Evolutionary conservation across 2,113 vertebrate genomes (phyloP).

Genomic region (Nansenia antarctica): DNA sequence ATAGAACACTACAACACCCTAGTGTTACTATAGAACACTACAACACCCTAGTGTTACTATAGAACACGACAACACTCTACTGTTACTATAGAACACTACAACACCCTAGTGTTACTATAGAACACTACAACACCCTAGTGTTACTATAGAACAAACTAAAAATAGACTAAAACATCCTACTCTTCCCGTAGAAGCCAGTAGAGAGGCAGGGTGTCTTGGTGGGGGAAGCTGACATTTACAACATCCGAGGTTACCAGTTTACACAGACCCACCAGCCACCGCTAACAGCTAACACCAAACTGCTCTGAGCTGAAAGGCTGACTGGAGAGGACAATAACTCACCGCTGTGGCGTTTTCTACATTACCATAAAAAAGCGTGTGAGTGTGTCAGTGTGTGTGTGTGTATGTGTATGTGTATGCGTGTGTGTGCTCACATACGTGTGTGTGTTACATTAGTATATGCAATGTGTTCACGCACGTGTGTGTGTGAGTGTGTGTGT

Average conservation of each 20-base stretch:
- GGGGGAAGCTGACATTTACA: constrained; percentile 47
- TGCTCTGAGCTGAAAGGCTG: constrained; percentile 50
- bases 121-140: too few species aligned
- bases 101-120: too few species aligned
- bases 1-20: too few species aligned
- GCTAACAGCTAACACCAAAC: constrained; percentile 45
- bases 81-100: too few species aligned
- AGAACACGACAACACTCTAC: too few species aligned
- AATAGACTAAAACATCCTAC: too few species aligned
- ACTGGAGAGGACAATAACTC: constrained; percentile 53
- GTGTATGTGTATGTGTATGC: constrained; percentile 3
- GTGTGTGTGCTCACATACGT: constrained; percentile 1
- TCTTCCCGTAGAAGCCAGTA: neutral
- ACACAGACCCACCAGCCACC: constrained; percentile 46
- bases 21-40: too few species aligned
- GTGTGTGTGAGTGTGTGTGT: constrained; percentile 10
- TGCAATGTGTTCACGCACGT: too few species aligned
- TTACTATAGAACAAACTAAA: neutral
- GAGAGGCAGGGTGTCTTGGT: neutral
- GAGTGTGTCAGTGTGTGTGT: constrained; percentile 12
- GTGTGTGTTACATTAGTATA: too few species aligned
- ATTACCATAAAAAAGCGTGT: constrained; percentile 57
- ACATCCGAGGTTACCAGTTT: constrained; percentile 59
- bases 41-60: too few species aligned
- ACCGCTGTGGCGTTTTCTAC: constrained; percentile 33